Base-by-base conservation (phyloP, 2,113 vertebrate genomes). In the Anarhynchus alexandrinus region DNA sequence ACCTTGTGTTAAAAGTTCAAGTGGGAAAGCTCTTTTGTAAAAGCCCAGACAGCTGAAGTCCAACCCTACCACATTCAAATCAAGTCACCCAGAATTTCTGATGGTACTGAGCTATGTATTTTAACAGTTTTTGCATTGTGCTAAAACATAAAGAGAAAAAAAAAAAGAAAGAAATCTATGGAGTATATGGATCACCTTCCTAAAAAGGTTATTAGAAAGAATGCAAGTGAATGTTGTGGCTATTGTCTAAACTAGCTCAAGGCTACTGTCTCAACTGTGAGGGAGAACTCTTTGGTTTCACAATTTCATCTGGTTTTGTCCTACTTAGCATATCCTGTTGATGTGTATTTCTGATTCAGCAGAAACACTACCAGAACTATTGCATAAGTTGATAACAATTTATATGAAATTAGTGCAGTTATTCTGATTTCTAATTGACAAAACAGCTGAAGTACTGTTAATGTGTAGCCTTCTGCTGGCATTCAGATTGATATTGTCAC, bases 401-500 rank as follows among this genome's bases (percentile, higher is more conserved):
- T 36, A 42, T n/a, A 91, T 9, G 3, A 92, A 83, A 90, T 64
- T 34, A 54, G 32, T 54, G 32, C 45, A 77, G 66, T 81, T 90
- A 83, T 66, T 95, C 65, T 42, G 21, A 84, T 71, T 87, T 79
- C 80, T 82, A 84, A 82, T 54, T 92, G 80, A 91, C 18, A 3
- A 79, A 95, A 74, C 30, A 85, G 77, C 58, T 82, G 40, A 95
- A 87, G 42, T 26, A 76, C 88, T 72, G 80, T 74, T 82, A 71
- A 86, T 26, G 65, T 21, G 57, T 36, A 94, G 86, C 76, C 40
- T 84, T 95, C 86, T 92, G 83, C 69, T 91, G 80, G 76, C 88
- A 86, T 72, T 85, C 88, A 82, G 86, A 94, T 91, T 73, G 14
- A 94, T 87, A 87, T 1, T 91, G 94, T 92, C 84, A 87, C 36